Evolutionary conservation across 2,888 invertebrate genomes (phyloP).

Genomic region (Meghimatium bilineatum): DNA sequence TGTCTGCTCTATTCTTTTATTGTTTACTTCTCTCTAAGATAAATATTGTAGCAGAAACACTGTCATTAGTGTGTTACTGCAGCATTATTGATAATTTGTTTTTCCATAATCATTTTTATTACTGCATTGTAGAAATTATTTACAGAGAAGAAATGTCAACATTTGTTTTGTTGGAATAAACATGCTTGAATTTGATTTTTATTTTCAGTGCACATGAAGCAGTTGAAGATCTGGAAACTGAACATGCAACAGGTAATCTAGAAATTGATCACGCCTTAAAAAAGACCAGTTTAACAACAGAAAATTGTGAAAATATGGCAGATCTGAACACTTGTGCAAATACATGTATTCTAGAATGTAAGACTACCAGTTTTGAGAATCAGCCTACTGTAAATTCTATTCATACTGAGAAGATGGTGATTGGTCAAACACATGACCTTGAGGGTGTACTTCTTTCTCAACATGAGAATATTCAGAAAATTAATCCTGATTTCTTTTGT

Average conservation of each 20-base stretch:
- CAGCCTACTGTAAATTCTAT: not conserved
- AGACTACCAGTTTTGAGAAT: not conserved
- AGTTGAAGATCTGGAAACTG: not conserved
- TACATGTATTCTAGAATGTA: not conserved
- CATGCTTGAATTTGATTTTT: too few relatives aligned
- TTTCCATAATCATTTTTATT: too few relatives aligned
- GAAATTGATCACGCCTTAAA: not conserved
- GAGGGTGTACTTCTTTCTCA: not conserved
- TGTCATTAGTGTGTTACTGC: too few relatives aligned
- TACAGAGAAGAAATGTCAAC: too few relatives aligned
- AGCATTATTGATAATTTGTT: too few relatives aligned
- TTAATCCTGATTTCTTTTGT: not conserved
- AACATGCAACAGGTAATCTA: not conserved
- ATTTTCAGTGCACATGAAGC: not conserved
- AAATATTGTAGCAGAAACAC: too few relatives aligned
- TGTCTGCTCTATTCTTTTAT: too few relatives aligned
- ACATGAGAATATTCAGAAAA: not conserved
- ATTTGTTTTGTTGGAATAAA: too few relatives aligned
- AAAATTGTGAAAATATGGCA: not conserved
- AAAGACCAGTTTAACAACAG: not conserved
- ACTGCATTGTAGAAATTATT: too few relatives aligned
- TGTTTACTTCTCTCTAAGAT: too few relatives aligned
- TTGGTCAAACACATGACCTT: not conserved
- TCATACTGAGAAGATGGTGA: not conserved
- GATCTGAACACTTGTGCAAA: not conserved